Evolutionary conservation across 2,888 invertebrate genomes (phyloP).

Genomic region (Ectemnius continuus): DNA sequence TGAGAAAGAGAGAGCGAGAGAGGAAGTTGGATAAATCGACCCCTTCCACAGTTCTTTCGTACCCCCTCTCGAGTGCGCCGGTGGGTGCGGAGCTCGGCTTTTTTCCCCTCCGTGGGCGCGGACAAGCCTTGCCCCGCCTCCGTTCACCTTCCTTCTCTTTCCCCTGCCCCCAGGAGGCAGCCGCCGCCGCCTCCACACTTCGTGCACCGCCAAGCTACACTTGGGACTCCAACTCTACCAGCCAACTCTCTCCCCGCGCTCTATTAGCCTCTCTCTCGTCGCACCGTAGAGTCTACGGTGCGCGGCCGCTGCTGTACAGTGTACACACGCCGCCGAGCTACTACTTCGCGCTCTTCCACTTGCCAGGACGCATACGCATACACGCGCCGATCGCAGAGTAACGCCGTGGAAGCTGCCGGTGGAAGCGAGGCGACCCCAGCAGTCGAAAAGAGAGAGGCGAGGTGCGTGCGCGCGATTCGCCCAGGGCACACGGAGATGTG

Average conservation of each 20-base stretch:
- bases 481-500: slow-evolving; percentile 72
- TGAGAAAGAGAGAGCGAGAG: slow-evolving; percentile 42
- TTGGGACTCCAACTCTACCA: slow-evolving; percentile 54
- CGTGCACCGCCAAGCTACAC: slow-evolving; percentile 47
- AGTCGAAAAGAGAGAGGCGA: slow-evolving; percentile 33
- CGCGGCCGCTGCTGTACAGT: slow-evolving; percentile 28
- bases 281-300: slow-evolving; percentile 48
- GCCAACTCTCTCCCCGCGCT: slow-evolving; percentile 50
- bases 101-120: slow-evolving; percentile 80
- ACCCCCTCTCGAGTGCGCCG: slow-evolving; percentile 59
- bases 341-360: slow-evolving; percentile 71
- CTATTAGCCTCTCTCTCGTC: slow-evolving; percentile 51
- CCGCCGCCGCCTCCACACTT: slow-evolving; percentile 37
- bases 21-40: slow-evolving; percentile 64
- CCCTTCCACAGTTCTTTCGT: slow-evolving; percentile 71
- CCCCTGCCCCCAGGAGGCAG: slow-evolving; percentile 52
- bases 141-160: slow-evolving; percentile 51
- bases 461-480: slow-evolving; percentile 45
- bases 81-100: slow-evolving; percentile 73
- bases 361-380: slow-evolving; percentile 53
- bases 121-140: slow-evolving; percentile 79
- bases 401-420: slow-evolving; percentile 39
- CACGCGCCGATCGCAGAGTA: neutral
- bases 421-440: slow-evolving; percentile 38
- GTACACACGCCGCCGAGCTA: slow-evolving; percentile 51